phyloP scores from a whole-genome alignment of 1,140 invertebrate genomes.

The Sycobia sp. region DNA sequence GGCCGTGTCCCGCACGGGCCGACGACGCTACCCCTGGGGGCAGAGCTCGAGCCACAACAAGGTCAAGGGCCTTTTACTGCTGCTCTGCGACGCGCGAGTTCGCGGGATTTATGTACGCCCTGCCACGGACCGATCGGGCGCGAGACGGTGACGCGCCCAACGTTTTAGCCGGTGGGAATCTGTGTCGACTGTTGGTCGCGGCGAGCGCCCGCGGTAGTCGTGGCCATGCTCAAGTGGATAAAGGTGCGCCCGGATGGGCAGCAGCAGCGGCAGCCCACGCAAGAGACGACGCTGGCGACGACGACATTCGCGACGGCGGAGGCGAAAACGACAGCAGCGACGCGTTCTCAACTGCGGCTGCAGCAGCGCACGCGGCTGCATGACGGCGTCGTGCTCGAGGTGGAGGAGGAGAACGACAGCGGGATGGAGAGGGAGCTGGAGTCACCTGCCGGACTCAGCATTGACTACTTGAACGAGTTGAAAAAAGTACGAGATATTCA shows the following conservation, averaged over 20 bases:
- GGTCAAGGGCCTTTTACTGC: constrained; percentile 27
- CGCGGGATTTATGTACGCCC: too few species aligned
- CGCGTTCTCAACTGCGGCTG: not conserved
- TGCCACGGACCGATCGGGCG: too few species aligned
- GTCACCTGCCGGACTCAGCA: constrained; percentile 41
- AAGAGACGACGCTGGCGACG: too few species aligned
- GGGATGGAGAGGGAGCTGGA: constrained; percentile 58
- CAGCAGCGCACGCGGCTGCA: constrained; percentile 38
- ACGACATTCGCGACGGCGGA: too few species aligned
- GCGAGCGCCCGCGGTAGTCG: too few species aligned
- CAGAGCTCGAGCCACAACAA: not conserved
- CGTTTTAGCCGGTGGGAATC: too few species aligned
- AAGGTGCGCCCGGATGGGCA: constrained; percentile 54
- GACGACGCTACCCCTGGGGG: too few species aligned
- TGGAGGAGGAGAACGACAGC: constrained; percentile 53
- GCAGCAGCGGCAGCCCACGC: constrained; percentile 38
- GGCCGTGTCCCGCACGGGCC: too few species aligned
- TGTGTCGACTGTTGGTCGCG: too few species aligned
- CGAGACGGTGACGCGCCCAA: too few species aligned
- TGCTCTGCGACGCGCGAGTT: not conserved
- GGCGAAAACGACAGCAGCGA: not conserved
- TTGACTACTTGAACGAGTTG: constrained; percentile 43
- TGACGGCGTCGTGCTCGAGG: constrained; percentile 14
- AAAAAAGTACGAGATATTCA: constrained; percentile 61
- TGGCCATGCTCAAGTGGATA: constrained; percentile 57